phyloP scores from a whole-genome alignment of 2,888 invertebrate genomes.

The Anodontia alba region DNA sequence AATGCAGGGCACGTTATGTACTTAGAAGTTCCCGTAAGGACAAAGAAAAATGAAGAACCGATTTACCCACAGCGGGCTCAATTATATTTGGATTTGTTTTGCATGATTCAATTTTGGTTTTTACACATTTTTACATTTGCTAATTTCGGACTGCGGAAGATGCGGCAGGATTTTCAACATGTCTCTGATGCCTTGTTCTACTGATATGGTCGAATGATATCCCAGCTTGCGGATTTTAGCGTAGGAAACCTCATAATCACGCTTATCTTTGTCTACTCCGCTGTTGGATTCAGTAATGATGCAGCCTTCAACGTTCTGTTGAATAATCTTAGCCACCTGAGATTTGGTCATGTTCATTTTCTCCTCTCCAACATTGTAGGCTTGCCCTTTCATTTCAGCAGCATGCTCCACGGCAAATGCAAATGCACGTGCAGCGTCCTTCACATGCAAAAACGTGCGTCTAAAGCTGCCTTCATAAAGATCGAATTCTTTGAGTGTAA shows the following conservation, averaged over 20 bases:
- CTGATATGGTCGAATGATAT: slow-evolving; percentile 74
- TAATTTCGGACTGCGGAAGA: slow-evolving; percentile 62
- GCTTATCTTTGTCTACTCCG: slow-evolving; percentile 82
- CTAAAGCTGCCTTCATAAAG: slow-evolving; percentile 81
- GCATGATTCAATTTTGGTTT: no score
- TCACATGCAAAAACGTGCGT: slow-evolving; percentile 83
- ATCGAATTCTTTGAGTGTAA: slow-evolving; percentile 73
- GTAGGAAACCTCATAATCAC: slow-evolving; percentile 83
- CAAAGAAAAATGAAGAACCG: no score
- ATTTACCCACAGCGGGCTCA: no score
- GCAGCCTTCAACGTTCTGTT: slow-evolving; percentile 71
- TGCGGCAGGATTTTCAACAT: slow-evolving; percentile 77
- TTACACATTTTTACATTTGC: slow-evolving; percentile 68
- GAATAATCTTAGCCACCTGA: slow-evolving; percentile 77
- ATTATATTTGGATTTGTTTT: no score
- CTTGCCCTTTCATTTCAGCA: slow-evolving; percentile 76
- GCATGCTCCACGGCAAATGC: slow-evolving; percentile 79
- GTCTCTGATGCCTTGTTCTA: slow-evolving; percentile 79
- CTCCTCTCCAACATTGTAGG: slow-evolving; percentile 83
- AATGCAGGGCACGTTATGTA: no score
- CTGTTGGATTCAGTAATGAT: slow-evolving; percentile 67
- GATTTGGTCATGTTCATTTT: slow-evolving; percentile 82
- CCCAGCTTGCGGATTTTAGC: slow-evolving; percentile 79
- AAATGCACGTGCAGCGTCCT: slow-evolving; percentile 82
- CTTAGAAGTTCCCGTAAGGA: no score